Evolutionary conservation across 2,888 invertebrate genomes (phyloP), one percentile per base, ranked within the genome.

Genomic region (Arctia plantaginis): DNA sequence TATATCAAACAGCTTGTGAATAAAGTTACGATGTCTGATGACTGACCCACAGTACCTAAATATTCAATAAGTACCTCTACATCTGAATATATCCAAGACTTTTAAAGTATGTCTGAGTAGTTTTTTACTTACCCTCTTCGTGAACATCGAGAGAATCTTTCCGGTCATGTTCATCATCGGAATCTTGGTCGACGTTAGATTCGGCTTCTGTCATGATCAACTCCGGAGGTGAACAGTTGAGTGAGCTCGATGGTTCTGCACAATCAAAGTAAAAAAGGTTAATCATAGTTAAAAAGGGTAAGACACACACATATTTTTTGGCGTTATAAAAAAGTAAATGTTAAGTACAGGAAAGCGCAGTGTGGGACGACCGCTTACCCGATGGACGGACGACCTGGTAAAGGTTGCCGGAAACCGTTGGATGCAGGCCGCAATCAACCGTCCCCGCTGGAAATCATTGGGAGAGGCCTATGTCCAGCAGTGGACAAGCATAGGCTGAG

Each of bases 121-220:
- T n/a, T n/a, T 20, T 51, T 51, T 55, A 76, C 85, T 84, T 86
- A 95, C 95, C 95, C 92, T 95, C 95, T 87, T 95, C 95, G 72
- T 95, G 95, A 8, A 95, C 95, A 66, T 95, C 95, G 23, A 95
- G 84, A 39, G 95, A 95, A 84, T 95, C 95, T 85, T 95, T 95
- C 75, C 95, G 90, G 77, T 95, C 95, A 66, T 90, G 90, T 70
- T 95, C 95, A 27, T 95, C 95, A 33, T 95, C 95, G 0, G 95
- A 94, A 77, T 95, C 94, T 27, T 92, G 92, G 72, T 95, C 95
- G 41, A 84, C 89, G 30, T 90, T 89, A 74, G 91, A 86, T 79
- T 95, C 95, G 0, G 95, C 90, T 83, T 95, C 95, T 2, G 95
- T 95, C 92, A 93, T 95, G 68, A 92, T 92, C 77, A 95, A 88